These are phyloP conservation scores for Drosophila incognita DNA, from an alignment of 2,888 invertebrate genomes.

Conservation along the genomic window DNA sequence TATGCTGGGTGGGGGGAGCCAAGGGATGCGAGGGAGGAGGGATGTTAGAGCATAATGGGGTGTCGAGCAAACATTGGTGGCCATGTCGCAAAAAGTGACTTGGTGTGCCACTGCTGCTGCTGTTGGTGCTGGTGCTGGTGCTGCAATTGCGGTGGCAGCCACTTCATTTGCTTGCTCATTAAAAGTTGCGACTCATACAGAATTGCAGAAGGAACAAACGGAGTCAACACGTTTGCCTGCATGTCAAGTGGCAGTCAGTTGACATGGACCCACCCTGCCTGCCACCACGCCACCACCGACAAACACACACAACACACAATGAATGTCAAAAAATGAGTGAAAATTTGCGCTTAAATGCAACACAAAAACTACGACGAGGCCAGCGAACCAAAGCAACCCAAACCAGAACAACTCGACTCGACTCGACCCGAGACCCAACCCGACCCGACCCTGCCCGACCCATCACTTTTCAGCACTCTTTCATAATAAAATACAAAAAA, in stretches of 20 bases:
- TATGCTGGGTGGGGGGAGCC: not conserved
- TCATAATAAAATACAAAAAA: not conserved
- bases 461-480: constrained; percentile 1
- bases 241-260: constrained; percentile 77
- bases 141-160: constrained; percentile 50
- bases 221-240: constrained; percentile 77
- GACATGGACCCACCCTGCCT: constrained; percentile 8
- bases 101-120: not conserved
- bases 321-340: constrained; percentile 78
- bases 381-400: constrained; percentile 60
- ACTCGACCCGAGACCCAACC: not conserved
- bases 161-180: constrained; percentile 79
- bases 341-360: constrained; percentile 75
- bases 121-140: not conserved
- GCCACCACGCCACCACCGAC: not conserved
- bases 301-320: constrained; percentile 41
- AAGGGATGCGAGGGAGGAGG: too few species aligned
- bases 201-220: constrained; percentile 53
- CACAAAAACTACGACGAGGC: constrained; percentile 49
- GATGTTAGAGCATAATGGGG: constrained; percentile 1
- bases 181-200: constrained; percentile 79
- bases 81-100: constrained; percentile 33
- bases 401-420: not conserved
- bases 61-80: constrained; percentile 53
- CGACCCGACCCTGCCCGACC: constrained; percentile 15